phyloP scores from a whole-genome alignment of 2,797 vertebrate species.

The Gymnocypris eckloni region DNA sequence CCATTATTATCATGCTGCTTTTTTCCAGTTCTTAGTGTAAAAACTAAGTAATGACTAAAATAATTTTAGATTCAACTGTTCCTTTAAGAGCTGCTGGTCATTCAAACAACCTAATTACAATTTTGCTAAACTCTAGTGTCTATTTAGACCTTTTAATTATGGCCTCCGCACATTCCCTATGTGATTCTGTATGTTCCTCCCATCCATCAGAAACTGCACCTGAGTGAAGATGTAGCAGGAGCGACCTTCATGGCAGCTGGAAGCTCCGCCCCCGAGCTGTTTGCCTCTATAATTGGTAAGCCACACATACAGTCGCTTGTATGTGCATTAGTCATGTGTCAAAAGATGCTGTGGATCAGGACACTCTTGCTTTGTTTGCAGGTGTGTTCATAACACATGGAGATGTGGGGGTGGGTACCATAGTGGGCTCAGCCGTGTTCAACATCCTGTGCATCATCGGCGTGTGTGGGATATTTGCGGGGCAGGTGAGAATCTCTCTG shows the following conservation, averaged over 20 bases:
- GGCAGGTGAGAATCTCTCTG: constrained; percentile 78
- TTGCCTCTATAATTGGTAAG: constrained; percentile 88
- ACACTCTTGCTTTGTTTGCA: constrained; percentile 58
- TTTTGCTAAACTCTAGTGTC: neutral
- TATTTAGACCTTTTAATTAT: constrained; percentile 24
- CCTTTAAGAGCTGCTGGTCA: neutral
- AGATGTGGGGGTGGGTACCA: constrained; percentile 88
- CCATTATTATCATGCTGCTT: neutral
- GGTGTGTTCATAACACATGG: constrained; percentile 90
- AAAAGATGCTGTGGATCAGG: neutral
- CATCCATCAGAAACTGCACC: constrained; percentile 81
- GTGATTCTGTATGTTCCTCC: constrained; percentile 22
- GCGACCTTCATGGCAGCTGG: constrained; percentile 93
- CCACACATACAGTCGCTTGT: constrained; percentile 13
- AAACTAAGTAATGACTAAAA: neutral
- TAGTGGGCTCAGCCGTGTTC: constrained; percentile 89
- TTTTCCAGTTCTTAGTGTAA: neutral
- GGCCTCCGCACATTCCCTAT: neutral
- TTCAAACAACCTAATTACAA: neutral
- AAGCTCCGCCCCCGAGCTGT: constrained; percentile 89
- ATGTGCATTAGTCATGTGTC: constrained; percentile 3
- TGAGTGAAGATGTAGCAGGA: constrained; percentile 90
- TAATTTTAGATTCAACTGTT: neutral
- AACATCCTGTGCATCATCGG: constrained; percentile 91
- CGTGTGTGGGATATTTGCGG: constrained; percentile 87